These are phyloP conservation scores for Euclidia mi DNA, from an alignment of 2,888 invertebrate genomes.

Conservation along the genomic window DNA sequence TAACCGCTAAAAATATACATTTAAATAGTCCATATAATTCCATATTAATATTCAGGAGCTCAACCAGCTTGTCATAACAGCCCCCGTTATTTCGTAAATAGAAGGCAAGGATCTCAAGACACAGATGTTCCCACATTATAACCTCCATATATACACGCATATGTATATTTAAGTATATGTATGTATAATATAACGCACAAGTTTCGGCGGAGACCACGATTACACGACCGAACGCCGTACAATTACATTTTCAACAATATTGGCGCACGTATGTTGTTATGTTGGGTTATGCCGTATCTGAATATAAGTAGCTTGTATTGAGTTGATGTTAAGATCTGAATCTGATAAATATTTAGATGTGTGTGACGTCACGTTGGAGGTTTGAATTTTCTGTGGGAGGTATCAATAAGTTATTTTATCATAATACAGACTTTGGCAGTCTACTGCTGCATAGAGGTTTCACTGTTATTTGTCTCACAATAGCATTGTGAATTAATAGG, in stretches of 20 bases:
- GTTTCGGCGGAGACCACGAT: conserved; percentile 25
- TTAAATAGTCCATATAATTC: background rate
- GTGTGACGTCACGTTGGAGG: background rate
- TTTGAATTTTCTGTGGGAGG: too few species aligned
- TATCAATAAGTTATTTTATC: too few species aligned
- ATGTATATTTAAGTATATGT: conserved; percentile 1
- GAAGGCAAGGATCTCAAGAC: conserved; percentile 4
- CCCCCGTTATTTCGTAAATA: conserved; percentile 2
- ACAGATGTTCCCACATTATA: conserved; percentile 19
- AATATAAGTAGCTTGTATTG: conserved; percentile 17
- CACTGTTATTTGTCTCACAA: too few species aligned
- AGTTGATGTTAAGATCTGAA: conserved; percentile 26
- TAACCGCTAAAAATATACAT: background rate
- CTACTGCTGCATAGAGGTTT: too few species aligned
- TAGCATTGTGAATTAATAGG: too few species aligned
- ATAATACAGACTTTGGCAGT: too few species aligned
- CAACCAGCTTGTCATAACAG: conserved; percentile 1
- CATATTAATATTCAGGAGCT: conserved; percentile 6
- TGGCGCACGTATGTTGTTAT: conserved; percentile 46
- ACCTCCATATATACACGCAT: conserved; percentile 1
- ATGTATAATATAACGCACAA: conserved; percentile 2
- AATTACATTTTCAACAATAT: conserved; percentile 55
- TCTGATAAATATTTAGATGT: conserved; percentile 9
- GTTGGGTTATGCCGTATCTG: conserved; percentile 33
- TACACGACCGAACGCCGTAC: conserved; percentile 39